These are phyloP conservation scores for Phylloscopus trochilus DNA, from an alignment of 2,113 vertebrate genomes.

Conservation along the genomic window DNA sequence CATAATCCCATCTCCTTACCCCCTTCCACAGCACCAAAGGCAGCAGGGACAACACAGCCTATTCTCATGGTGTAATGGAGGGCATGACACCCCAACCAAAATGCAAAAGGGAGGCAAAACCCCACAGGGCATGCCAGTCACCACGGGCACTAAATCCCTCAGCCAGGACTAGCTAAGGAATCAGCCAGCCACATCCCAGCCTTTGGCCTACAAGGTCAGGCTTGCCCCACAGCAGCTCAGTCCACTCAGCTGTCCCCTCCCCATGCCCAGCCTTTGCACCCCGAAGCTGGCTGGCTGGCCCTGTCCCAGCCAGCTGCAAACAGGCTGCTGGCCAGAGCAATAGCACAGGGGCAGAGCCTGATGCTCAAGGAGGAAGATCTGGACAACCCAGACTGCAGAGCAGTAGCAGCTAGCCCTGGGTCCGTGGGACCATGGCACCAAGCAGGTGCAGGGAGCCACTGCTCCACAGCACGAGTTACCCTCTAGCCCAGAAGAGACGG, in stretches of 20 bases:
- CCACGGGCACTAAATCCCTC: not conserved
- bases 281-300: not conserved
- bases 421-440: too few relatives aligned
- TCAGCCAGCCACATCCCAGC: not conserved
- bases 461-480: not conserved
- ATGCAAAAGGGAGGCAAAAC: not conserved
- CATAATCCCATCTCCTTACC: not conserved
- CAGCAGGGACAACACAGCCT: not conserved
- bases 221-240: not conserved
- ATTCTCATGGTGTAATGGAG: accelerated
- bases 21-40: not conserved
- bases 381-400: too few relatives aligned
- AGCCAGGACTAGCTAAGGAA: not conserved
- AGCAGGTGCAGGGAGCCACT: too few relatives aligned
- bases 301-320: not conserved
- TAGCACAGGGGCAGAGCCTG: not conserved
- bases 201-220: not conserved
- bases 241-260: not conserved
- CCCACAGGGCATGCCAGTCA: not conserved
- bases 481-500: not conserved
- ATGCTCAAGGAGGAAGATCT: not conserved
- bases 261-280: not conserved
- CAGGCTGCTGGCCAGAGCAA: not conserved
- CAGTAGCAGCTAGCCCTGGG: too few relatives aligned
- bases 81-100: not conserved